Percentiles rank a stretch among this genome's conserved stretches.
These are phyloP conservation scores for Edolisoma coerulescens DNA, from an alignment of 2,113 vertebrate species.

Conservation along the genomic window DNA sequence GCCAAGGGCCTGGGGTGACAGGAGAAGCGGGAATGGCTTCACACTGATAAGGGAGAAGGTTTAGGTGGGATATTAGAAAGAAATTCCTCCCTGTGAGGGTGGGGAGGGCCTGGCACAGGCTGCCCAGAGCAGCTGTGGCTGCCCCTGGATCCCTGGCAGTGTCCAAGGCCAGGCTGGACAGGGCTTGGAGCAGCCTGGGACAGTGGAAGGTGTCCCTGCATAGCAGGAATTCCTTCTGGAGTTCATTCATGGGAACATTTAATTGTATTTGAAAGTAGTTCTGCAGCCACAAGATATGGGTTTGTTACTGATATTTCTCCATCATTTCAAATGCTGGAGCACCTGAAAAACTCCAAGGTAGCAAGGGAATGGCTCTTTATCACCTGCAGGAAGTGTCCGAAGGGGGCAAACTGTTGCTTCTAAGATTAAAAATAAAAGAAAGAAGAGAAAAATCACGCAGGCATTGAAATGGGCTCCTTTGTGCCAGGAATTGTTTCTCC, in stretches of 20 bases:
- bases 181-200: neutral
- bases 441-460: fast-evolving
- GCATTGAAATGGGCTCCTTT: neutral
- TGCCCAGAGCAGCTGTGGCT: neutral
- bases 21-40: neutral
- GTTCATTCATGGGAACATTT: neutral
- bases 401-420: neutral
- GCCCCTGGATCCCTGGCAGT: neutral
- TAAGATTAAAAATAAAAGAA: neutral
- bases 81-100: fast-evolving
- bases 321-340: neutral
- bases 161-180: neutral
- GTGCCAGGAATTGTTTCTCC: neutral
- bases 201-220: neutral
- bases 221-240: neutral
- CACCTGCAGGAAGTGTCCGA: neutral
- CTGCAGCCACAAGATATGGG: neutral
- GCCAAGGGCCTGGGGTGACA: fast-evolving
- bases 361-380: neutral
- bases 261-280: neutral
- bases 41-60: fast-evolving
- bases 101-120: fast-evolving
- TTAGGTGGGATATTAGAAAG: fast-evolving
- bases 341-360: neutral
- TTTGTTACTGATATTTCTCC: neutral